A percentile compares a stretch with the other conserved stretches of the same genome.
phyloP scores from a whole-genome alignment of 2,888 invertebrate species.

The Tortrix viridana region DNA sequence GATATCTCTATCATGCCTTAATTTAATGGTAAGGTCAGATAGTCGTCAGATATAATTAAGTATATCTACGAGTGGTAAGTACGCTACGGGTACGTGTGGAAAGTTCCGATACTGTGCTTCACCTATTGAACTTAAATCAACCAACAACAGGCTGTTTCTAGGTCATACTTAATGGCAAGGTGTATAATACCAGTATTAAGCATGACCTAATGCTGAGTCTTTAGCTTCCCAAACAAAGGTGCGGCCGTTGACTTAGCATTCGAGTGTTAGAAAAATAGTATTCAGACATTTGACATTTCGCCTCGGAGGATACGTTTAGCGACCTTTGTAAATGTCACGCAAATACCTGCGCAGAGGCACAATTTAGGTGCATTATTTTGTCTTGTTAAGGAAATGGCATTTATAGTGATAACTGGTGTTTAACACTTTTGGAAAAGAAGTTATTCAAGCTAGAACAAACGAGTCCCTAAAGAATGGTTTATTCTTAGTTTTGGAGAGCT shows the following conservation, averaged over 20 bases:
- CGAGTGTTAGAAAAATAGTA: conserved; percentile 52
- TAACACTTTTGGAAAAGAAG: background rate
- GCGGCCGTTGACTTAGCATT: conserved; percentile 41
- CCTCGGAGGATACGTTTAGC: conserved; percentile 28
- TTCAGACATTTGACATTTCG: conserved; percentile 50
- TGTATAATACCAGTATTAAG: conserved; percentile 27
- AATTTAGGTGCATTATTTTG: conserved; percentile 17
- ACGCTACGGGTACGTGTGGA: too few species aligned
- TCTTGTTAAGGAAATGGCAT: conserved; percentile 17
- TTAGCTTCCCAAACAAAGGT: conserved; percentile 45
- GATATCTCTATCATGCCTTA: too few species aligned
- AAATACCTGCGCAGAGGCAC: conserved; percentile 19
- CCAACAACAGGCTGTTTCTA: too few species aligned
- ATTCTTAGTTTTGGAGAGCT: too few species aligned
- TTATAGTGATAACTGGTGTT: background rate
- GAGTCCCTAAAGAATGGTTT: too few species aligned
- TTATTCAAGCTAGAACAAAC: background rate
- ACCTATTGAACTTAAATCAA: too few species aligned
- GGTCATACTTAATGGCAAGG: conserved; percentile 34
- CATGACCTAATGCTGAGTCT: conserved; percentile 30
- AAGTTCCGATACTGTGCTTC: too few species aligned
- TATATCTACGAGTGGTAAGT: too few species aligned
- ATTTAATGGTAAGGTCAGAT: too few species aligned
- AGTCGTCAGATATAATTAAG: too few species aligned
- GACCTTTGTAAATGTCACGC: conserved; percentile 47